A percentile compares a stretch with the other conserved stretches of the same genome.
phyloP scores from a whole-genome alignment of 2,113 vertebrate genomes.

The Cercocebus atys region DNA sequence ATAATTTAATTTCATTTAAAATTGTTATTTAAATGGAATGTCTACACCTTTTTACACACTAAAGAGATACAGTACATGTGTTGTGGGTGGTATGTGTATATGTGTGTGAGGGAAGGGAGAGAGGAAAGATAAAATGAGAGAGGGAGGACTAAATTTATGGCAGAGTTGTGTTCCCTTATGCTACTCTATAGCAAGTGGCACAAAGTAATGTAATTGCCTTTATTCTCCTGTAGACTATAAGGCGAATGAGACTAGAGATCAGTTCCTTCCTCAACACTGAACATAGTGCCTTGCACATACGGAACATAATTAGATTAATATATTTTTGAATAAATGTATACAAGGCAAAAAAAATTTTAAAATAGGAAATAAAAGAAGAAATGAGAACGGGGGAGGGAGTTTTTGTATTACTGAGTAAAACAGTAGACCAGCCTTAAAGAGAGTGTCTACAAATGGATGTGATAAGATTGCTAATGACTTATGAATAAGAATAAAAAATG shows the following conservation, averaged over 20 bases:
- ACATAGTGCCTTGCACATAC: neutral
- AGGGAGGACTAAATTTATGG: neutral
- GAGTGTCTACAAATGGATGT: neutral
- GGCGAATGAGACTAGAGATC: neutral
- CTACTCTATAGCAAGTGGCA: neutral
- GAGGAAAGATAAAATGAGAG: neutral
- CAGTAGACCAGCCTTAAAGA: neutral
- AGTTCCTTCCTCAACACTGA: neutral
- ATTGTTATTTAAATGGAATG: constrained; percentile 24
- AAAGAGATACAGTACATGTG: neutral
- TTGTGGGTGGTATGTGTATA: neutral
- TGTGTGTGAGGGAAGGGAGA: neutral
- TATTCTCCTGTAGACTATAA: neutral
- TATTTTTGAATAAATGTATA: neutral
- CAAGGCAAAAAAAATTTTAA: neutral
- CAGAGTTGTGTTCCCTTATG: neutral
- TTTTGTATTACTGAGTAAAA: neutral
- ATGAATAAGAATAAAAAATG: constrained; percentile 12
- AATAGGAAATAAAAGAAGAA: neutral
- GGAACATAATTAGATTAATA: neutral
- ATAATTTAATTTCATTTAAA: constrained; percentile 54
- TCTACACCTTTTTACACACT: neutral
- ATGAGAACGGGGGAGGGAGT: neutral
- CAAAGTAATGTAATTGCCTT: neutral
- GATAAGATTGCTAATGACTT: neutral